phyloP scores from a whole-genome alignment of 2,888 invertebrate genomes.

The Idaea biselata region DNA sequence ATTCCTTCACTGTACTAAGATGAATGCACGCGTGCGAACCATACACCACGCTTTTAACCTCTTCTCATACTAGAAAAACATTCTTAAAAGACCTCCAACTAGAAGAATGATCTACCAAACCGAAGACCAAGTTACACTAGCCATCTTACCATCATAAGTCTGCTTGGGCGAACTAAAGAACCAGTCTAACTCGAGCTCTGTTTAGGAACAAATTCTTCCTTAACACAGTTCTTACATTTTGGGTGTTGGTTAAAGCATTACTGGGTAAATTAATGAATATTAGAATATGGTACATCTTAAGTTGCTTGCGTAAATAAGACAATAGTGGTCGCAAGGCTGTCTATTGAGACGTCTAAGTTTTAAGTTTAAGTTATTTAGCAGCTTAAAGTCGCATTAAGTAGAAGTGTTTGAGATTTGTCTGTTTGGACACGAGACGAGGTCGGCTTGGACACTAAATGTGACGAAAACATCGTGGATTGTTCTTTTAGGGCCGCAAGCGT shows the following conservation, averaged over 20 bases:
- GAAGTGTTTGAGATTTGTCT: not conserved
- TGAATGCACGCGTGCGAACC: conserved; percentile 59
- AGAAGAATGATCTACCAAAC: not conserved
- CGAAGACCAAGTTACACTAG: not conserved
- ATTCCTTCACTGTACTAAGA: conserved; percentile 37
- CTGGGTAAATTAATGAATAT: conserved; percentile 61
- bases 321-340: conserved; percentile 49
- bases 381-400: not conserved
- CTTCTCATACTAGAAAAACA: conserved; percentile 45
- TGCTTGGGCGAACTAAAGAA: not conserved
- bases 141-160: not conserved
- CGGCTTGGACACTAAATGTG: not conserved
- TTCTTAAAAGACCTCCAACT: conserved; percentile 17
- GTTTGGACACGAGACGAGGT: not conserved
- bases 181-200: not conserved
- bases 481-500: no score
- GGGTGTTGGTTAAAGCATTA: conserved; percentile 38
- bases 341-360: conserved; percentile 45
- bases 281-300: conserved; percentile 45
- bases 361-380: not conserved
- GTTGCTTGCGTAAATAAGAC: conserved; percentile 54
- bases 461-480: no score
- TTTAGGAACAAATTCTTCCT: not conserved
- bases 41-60: conserved; percentile 61
- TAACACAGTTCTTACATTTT: conserved; percentile 2